Evolutionary conservation across 1,140 invertebrate genomes (phyloP), one percentile per base, ranked within the genome.

Genomic region (Apis laboriosa): DNA sequence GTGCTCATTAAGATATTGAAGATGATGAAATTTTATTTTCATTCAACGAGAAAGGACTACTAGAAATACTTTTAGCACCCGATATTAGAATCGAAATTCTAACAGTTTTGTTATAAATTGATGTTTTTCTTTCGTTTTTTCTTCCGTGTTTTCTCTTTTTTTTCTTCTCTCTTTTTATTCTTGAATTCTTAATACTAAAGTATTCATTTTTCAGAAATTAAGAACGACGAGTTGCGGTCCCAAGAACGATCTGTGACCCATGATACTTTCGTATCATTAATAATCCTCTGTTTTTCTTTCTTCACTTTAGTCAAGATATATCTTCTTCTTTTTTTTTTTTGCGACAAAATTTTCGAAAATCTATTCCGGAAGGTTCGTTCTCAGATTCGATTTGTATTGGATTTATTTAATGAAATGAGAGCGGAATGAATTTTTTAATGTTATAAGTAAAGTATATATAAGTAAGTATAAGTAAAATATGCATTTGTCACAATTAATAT

Each of bases 21-120:
- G 77, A 68, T 58, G 78, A 75, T 49, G 84, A 81, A 86, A 82
- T 78, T 66, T 24, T 61, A 63, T 61, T n/a, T 55, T 21, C 55
- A 15, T 0, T 1, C 9, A n/a, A 15, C 9, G 21, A n/a, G 19
- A 68, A 68, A 51, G 12, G 17, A 68, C n/a, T 28, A 61, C 68
- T 56, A 60, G 61, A 28, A 7, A 11, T 58, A 55, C 4, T 21
- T 73, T 73, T 28, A 9, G 12, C 24, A n/a, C 19, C 24, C 34
- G 19, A 34, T 43, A 60, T 34, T 73, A n/a, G 11, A 58, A 56
- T 73, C n/a, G 43, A 71, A 11, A 49, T 51, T 55, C 9, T 15
- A 70, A n/a, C n/a, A 51, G 67, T 70, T n/a, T 71, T 17, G n/a
- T 55, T 71, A 19, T 19, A 24, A 28, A 24, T 24, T 71, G 15